These are phyloP conservation scores for Cygnus atratus DNA, from an alignment of 2,113 vertebrate species.

Conservation along the genomic window DNA sequence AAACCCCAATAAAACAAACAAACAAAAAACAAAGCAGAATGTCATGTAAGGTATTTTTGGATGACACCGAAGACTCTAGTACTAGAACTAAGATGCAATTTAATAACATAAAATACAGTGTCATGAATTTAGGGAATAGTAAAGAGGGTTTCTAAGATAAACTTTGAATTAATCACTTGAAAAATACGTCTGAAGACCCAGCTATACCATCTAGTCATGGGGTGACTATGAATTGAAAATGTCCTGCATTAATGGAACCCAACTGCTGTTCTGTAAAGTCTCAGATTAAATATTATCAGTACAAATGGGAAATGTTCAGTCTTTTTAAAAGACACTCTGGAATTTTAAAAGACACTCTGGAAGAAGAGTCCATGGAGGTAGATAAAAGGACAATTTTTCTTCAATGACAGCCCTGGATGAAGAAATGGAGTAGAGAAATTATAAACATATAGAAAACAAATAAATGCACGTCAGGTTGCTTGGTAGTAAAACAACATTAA, in stretches of 20 bases:
- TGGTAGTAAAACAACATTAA: neutral
- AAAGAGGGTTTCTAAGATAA: neutral
- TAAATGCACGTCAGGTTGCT: neutral
- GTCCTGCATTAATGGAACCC: neutral
- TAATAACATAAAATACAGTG: neutral
- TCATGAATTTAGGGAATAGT: neutral
- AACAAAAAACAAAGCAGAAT: neutral
- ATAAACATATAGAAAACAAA: neutral
- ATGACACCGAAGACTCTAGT: neutral
- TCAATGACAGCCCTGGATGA: neutral
- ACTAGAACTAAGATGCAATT: neutral
- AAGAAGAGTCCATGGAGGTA: neutral
- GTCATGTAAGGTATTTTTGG: neutral
- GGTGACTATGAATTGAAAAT: neutral
- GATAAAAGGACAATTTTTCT: neutral
- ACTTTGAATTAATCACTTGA: neutral
- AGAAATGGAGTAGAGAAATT: neutral
- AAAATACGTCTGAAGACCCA: neutral
- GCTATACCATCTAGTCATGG: neutral
- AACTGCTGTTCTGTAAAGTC: neutral
- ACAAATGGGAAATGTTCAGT: neutral
- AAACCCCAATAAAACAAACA: no score
- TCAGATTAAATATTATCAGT: neutral
- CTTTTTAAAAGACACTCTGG: neutral
- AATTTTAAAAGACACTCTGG: neutral